phyloP scores from a whole-genome alignment of 2,888 invertebrate species.

The Microchrysa polita region DNA sequence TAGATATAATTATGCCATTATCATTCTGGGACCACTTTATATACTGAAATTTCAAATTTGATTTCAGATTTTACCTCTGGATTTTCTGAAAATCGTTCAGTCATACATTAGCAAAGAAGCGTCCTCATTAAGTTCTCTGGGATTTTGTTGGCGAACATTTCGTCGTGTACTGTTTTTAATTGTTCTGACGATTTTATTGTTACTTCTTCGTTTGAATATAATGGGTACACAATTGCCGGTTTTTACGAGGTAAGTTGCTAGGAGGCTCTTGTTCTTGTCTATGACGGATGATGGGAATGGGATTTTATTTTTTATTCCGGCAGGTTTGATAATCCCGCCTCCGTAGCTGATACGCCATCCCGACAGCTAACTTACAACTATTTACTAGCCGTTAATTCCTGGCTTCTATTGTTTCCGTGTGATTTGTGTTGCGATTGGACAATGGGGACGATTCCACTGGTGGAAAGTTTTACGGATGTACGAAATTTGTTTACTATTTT shows the following conservation, averaged over 20 bases:
- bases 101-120: conserved; percentile 20
- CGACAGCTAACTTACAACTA: conserved; percentile 94
- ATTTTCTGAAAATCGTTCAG: conserved; percentile 11
- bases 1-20: too few relatives aligned
- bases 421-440: conserved; percentile 98
- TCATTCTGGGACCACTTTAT: too few relatives aligned
- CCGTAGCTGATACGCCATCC: conserved; percentile 82
- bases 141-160: conserved; percentile 27
- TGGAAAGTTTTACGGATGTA: conserved; percentile 80
- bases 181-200: conserved; percentile 79
- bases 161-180: conserved; percentile 74
- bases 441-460: conserved; percentile 84
- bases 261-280: too few relatives aligned
- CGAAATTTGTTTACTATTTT: conserved; percentile 83
- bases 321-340: conserved; percentile 97
- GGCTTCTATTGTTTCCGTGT: conserved; percentile 89
- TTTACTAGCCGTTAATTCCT: conserved; percentile 88
- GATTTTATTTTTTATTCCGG: too few relatives aligned
- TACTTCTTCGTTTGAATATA: conserved; percentile 86
- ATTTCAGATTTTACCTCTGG: conserved; percentile 28
- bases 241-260: conserved; percentile 79
- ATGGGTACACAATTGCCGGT: conserved; percentile 97
- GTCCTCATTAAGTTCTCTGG: neutral
- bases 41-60: neutral
- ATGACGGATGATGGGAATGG: too few relatives aligned